Conservation (phyloP, 2,113 vertebrate genomes). For the Varanus komodoensis region DNA sequence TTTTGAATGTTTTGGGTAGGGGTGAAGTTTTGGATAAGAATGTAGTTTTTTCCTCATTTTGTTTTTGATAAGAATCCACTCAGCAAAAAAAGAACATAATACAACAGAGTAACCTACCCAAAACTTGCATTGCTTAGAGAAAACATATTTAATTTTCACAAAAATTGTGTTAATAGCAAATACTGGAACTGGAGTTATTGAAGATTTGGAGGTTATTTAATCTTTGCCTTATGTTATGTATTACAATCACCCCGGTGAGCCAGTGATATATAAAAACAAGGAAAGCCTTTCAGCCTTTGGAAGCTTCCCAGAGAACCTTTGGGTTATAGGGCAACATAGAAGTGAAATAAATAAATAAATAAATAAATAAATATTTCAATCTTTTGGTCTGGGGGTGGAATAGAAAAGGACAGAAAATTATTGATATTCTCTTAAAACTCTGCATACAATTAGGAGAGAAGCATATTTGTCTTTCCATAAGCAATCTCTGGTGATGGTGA, state of each 20-base stretch:
- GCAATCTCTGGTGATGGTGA: background rate
- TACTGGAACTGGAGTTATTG: background rate
- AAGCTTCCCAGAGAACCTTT: no score
- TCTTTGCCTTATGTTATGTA: background rate
- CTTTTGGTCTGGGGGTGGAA: background rate
- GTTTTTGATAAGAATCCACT: background rate
- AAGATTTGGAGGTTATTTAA: background rate
- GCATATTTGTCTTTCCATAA: background rate
- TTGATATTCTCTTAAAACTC: background rate
- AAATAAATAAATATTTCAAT: no score
- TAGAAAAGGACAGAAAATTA: background rate
- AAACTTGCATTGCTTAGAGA: background rate
- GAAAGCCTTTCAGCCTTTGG: background rate
- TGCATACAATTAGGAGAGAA: background rate
- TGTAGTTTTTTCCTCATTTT: background rate
- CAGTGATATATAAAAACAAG: background rate
- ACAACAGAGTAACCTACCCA: background rate
- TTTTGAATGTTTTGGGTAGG: background rate
- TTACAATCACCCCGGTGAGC: background rate
- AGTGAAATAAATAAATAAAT: no score
- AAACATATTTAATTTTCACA: background rate
- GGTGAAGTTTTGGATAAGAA: background rate
- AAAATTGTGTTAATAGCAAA: background rate
- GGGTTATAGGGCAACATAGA: no score
- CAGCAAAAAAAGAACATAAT: background rate